Conservation (phyloP, 2,888 invertebrate species). For the Scaptomyza polygonia region DNA sequence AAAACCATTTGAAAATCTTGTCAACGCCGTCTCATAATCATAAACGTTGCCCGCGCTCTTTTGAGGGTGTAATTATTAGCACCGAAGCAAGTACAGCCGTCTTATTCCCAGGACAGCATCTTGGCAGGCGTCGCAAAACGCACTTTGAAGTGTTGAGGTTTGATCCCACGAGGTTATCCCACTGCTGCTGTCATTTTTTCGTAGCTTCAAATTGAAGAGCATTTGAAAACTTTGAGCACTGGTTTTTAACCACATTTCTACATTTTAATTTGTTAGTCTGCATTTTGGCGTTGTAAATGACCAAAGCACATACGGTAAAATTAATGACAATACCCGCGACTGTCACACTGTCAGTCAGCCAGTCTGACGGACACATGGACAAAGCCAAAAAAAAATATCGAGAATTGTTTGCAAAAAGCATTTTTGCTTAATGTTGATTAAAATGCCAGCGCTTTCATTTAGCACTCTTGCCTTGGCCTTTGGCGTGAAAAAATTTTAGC, state of each 20-base stretch:
- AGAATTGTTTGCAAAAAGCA: conserved; percentile 76
- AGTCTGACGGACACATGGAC: conserved; percentile 50
- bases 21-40: conserved; percentile 76
- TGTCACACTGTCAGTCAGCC: conserved; percentile 39
- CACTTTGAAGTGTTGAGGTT: conserved; percentile 72
- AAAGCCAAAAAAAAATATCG: conserved; percentile 18
- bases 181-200: conserved; percentile 5
- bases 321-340: conserved; percentile 68
- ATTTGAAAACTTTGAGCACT: conserved; percentile 47
- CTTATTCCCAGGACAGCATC: conserved; percentile 54
- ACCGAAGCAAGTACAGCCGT: conserved; percentile 41
- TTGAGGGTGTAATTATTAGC: conserved; percentile 69
- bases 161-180: conserved; percentile 48
- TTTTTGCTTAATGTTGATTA: conserved; percentile 79
- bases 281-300: conserved; percentile 68
- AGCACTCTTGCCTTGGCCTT: conserved; percentile 40
- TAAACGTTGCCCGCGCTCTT: conserved; percentile 54
- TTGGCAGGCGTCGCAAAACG: conserved; percentile 30
- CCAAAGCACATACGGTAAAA: conserved; percentile 72
- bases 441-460: conserved; percentile 74
- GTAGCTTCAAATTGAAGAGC: conserved; percentile 65
- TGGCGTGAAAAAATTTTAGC: conserved; percentile 74
- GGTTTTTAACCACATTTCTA: conserved; percentile 40
- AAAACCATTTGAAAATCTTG: conserved; percentile 80
- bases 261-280: conserved; percentile 71